Conservation (phyloP, 2,113 vertebrate species). For the Plotosus lineatus region DNA sequence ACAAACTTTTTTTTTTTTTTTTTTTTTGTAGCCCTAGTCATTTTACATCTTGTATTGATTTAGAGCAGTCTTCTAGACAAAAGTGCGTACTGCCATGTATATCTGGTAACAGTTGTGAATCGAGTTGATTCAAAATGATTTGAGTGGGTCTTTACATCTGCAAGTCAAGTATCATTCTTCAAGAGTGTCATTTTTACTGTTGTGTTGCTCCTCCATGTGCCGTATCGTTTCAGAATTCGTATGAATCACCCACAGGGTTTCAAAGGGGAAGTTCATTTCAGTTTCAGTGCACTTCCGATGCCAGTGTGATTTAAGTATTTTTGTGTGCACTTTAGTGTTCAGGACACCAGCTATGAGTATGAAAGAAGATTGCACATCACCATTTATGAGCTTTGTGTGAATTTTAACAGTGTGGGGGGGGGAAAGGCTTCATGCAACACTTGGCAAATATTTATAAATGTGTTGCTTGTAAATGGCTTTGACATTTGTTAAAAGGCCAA, state of each 20-base stretch:
- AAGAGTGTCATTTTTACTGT: neutral
- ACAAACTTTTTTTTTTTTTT: neutral
- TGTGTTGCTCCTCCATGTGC: neutral
- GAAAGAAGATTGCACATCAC: neutral
- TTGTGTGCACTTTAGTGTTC: neutral
- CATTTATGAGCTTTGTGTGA: neutral
- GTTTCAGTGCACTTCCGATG: neutral
- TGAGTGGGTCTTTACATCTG: too few species aligned
- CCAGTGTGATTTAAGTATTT: neutral
- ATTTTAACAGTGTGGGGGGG: neutral
- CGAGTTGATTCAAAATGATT: neutral
- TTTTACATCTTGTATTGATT: neutral
- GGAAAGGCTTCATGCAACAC: neutral
- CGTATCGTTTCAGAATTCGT: neutral
- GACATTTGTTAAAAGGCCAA: neutral
- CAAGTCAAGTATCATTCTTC: neutral
- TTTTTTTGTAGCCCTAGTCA: neutral
- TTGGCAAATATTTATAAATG: neutral
- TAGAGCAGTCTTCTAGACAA: neutral
- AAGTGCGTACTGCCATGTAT: neutral
- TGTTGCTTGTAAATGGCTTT: conserved; percentile 1
- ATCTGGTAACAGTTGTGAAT: neutral
- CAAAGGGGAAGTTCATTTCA: neutral
- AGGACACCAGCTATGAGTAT: neutral
- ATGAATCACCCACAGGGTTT: neutral